Evolutionary conservation across 2,113 vertebrate genomes (phyloP).

Genomic region (Opisthocomus hoazin): DNA sequence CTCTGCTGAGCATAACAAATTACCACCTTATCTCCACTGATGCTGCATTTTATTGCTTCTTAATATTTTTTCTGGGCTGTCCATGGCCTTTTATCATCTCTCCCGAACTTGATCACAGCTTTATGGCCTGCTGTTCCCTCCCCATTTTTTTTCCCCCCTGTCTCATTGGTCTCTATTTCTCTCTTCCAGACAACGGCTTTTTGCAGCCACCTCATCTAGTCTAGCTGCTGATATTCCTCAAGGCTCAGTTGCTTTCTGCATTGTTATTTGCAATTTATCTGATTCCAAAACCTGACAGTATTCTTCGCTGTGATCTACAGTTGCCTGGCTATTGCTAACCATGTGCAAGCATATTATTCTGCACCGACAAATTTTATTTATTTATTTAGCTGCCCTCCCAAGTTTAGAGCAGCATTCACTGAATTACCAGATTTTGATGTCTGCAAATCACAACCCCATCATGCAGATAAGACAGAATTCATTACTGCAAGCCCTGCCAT

Average conservation of each 20-base stretch:
- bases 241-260: slow-evolving; percentile 51
- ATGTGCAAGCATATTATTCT: slow-evolving; percentile 10
- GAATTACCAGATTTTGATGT: slow-evolving; percentile 52
- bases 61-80: slow-evolving; percentile 23
- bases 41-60: slow-evolving; percentile 52
- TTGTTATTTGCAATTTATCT: slow-evolving; percentile 71
- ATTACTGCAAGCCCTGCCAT: slow-evolving; percentile 9
- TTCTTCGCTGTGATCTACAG: slow-evolving; percentile 10
- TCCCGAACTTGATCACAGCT: neutral
- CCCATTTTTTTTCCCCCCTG: neutral
- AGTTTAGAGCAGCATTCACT: neutral
- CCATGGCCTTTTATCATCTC: slow-evolving; percentile 14
- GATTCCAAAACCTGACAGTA: slow-evolving; percentile 68
- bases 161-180: neutral
- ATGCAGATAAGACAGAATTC: slow-evolving; percentile 50
- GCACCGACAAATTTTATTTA: slow-evolving; percentile 46
- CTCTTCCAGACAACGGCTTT: neutral
- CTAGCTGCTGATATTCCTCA: slow-evolving; percentile 37
- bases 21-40: slow-evolving; percentile 35
- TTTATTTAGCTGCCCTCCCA: slow-evolving; percentile 31
- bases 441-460: slow-evolving; percentile 47
- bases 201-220: slow-evolving; percentile 21
- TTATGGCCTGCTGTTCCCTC: neutral
- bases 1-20: slow-evolving; percentile 42
- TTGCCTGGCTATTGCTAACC: slow-evolving; percentile 45